phyloP scores from a whole-genome alignment of 2,113 vertebrate species.

The Macrotis lagotis region DNA sequence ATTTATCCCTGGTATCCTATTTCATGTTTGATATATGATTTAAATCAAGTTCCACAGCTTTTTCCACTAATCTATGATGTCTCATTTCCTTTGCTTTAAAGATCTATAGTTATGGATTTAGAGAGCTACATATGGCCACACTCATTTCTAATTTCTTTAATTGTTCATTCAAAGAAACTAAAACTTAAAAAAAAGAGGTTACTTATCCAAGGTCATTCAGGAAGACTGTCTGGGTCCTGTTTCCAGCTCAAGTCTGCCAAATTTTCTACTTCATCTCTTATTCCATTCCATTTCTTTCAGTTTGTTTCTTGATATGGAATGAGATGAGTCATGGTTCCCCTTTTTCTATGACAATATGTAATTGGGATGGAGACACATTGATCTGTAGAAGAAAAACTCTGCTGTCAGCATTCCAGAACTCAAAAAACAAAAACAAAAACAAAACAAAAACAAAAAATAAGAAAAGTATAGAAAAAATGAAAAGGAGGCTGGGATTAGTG shows the following conservation, averaged over 20 bases:
- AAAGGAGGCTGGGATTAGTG: slow-evolving; percentile 74
- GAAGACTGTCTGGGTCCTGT: neutral
- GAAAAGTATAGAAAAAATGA: slow-evolving; percentile 53
- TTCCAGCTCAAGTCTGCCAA: neutral
- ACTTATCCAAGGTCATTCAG: neutral
- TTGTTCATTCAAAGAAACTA: neutral
- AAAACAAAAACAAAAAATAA: slow-evolving; percentile 61
- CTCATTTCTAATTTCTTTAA: neutral
- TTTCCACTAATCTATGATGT: neutral
- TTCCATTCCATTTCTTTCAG: neutral
- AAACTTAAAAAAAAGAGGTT: neutral
- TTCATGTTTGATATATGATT: neutral
- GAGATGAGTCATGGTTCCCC: slow-evolving; percentile 62
- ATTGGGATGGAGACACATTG: slow-evolving; percentile 82
- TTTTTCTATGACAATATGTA: slow-evolving; percentile 66
- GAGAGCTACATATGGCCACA: neutral
- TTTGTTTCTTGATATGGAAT: slow-evolving; percentile 50
- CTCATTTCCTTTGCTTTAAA: neutral
- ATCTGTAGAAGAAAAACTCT: slow-evolving; percentile 79
- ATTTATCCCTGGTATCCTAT: neutral
- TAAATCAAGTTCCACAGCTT: neutral
- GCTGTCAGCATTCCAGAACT: slow-evolving; percentile 84
- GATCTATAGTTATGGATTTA: neutral
- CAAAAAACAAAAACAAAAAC: too few relatives aligned
- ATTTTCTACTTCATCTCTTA: neutral